These are phyloP conservation scores for Zaprionus taronus DNA, from an alignment of 1,140 invertebrate species.

Conservation along the genomic window DNA sequence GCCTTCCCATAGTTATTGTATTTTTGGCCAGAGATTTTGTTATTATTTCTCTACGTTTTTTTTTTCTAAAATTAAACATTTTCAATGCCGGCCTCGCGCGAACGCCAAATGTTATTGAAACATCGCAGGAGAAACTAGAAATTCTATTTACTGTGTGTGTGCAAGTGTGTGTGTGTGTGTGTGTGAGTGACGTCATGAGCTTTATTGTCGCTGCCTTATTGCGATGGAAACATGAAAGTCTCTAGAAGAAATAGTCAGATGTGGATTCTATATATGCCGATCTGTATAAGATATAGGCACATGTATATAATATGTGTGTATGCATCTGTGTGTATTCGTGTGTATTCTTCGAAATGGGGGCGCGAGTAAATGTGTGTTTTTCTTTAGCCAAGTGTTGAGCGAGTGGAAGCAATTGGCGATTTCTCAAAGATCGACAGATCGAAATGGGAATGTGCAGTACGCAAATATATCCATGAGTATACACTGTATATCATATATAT, in stretches of 20 bases:
- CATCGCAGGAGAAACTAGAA: slow-evolving; percentile 55
- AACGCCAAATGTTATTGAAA: slow-evolving; percentile 62
- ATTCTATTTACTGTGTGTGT: slow-evolving; percentile 63
- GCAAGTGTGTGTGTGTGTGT: neutral
- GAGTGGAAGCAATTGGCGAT: slow-evolving; percentile 45
- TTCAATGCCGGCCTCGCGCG: slow-evolving; percentile 75
- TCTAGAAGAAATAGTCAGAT: slow-evolving; percentile 18
- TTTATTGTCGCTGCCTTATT: slow-evolving; percentile 63
- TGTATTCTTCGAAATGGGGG: slow-evolving; percentile 33
- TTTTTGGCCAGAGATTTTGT: slow-evolving; percentile 61
- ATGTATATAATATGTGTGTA: slow-evolving; percentile 4
- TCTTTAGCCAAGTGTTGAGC: slow-evolving; percentile 40
- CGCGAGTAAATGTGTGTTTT: slow-evolving; percentile 37
- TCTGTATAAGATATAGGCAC: neutral
- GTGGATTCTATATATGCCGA: slow-evolving; percentile 9
- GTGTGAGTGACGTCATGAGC: slow-evolving; percentile 58
- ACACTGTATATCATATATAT: neutral
- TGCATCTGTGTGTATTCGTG: neutral
- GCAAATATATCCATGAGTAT: neutral
- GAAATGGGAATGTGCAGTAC: slow-evolving; percentile 7
- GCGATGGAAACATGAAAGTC: slow-evolving; percentile 52
- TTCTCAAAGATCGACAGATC: slow-evolving; percentile 30
- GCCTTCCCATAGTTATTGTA: slow-evolving; percentile 37
- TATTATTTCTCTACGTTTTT: slow-evolving; percentile 54
- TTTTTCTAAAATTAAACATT: slow-evolving; percentile 76